Conservation (phyloP, 1,140 invertebrate species). For the Pachyrhynchus sulphureomaculatus region DNA sequence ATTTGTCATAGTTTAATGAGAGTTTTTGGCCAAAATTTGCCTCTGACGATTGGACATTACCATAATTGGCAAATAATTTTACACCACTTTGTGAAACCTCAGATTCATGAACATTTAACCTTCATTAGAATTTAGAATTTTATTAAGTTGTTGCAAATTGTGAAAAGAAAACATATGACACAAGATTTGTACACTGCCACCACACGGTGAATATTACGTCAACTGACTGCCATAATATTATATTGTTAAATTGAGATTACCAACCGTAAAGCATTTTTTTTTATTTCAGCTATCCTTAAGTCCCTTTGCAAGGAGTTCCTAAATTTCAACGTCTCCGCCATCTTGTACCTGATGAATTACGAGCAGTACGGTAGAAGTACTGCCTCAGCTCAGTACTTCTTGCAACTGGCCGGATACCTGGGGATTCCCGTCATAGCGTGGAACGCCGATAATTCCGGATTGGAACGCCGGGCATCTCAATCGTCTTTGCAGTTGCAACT, state of each 20-base stretch:
- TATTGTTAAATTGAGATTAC: neutral
- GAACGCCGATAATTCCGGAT: constrained; percentile 87
- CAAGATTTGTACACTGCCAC: too few relatives aligned
- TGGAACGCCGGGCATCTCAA: constrained; percentile 74
- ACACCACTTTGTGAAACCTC: too few relatives aligned
- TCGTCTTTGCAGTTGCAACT: constrained; percentile 85
- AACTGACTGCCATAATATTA: neutral
- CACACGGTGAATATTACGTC: too few relatives aligned
- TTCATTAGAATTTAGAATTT: too few relatives aligned
- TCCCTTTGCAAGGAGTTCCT: constrained; percentile 88
- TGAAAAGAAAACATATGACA: too few relatives aligned
- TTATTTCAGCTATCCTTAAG: constrained; percentile 75
- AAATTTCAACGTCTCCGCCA: constrained; percentile 83
- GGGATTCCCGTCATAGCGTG: constrained; percentile 90
- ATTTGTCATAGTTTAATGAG: too few relatives aligned
- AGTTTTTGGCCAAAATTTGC: too few relatives aligned
- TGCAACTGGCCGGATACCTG: constrained; percentile 73
- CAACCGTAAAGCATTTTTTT: neutral
- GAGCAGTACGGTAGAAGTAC: constrained; percentile 85
- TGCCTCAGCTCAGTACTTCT: constrained; percentile 89
- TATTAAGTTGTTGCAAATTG: too few relatives aligned
- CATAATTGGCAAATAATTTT: too few relatives aligned
- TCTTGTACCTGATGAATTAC: constrained; percentile 92
- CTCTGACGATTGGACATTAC: too few relatives aligned
- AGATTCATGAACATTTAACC: too few relatives aligned